Evolutionary conservation across 2,113 vertebrate genomes (phyloP).

Genomic region (Amazona guildingii): DNA sequence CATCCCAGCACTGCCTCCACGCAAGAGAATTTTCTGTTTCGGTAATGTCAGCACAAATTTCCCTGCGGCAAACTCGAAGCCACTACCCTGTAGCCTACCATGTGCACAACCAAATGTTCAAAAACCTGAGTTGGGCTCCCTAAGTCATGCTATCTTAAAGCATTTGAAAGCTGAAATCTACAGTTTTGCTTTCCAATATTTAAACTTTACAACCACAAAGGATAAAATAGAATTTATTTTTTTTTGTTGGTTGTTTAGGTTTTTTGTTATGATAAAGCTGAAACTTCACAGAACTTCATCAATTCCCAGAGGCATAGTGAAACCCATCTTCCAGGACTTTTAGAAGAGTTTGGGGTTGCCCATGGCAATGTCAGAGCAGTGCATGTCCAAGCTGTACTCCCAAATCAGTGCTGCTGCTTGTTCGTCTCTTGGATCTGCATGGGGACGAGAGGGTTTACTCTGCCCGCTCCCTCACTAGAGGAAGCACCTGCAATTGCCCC

Average conservation of each 20-base stretch:
- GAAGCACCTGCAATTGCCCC: background rate
- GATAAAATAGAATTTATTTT: too few relatives aligned
- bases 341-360: background rate
- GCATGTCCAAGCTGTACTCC: background rate
- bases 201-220: background rate
- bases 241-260: accelerated
- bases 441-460: background rate
- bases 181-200: background rate
- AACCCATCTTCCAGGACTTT: background rate
- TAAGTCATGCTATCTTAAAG: background rate
- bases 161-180: background rate
- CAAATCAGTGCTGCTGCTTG: background rate
- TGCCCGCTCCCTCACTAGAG: background rate
- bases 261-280: background rate
- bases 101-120: background rate
- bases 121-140: background rate
- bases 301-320: background rate
- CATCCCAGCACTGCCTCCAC: background rate
- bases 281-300: background rate
- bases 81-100: background rate
- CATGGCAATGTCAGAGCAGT: background rate
- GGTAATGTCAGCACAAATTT: background rate
- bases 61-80: background rate
- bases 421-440: background rate
- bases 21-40: background rate